phyloP scores from a whole-genome alignment of 2,113 vertebrate genomes.

The Leptobrachium ailaonicum region DNA sequence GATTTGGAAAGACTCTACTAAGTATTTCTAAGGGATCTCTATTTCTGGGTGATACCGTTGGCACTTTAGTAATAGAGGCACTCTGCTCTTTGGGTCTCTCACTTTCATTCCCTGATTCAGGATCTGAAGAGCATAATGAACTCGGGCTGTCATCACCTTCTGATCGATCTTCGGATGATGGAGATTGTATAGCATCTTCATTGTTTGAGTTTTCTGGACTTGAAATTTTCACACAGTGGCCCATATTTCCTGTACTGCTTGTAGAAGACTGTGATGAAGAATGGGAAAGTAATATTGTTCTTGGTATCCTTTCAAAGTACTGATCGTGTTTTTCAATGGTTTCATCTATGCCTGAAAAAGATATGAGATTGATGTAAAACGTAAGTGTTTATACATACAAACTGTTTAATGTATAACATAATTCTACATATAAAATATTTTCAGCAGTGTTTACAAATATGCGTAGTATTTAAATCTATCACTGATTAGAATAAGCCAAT shows the following conservation, averaged over 20 bases:
- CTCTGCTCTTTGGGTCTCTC: slow-evolving; percentile 70
- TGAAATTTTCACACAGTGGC: slow-evolving; percentile 46
- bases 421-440: no score
- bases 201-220: slow-evolving; percentile 52
- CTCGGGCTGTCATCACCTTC: slow-evolving; percentile 71
- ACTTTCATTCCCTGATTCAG: slow-evolving; percentile 80
- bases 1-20: slow-evolving; percentile 79
- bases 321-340: slow-evolving; percentile 65
- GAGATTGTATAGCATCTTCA: slow-evolving; percentile 54
- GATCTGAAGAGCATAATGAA: slow-evolving; percentile 72
- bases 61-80: slow-evolving; percentile 34
- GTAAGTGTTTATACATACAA: no score
- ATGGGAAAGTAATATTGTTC: slow-evolving; percentile 56
- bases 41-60: slow-evolving; percentile 52
- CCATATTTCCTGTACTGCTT: slow-evolving; percentile 52
- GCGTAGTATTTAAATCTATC: no score
- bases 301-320: slow-evolving; percentile 66
- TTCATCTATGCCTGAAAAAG: slow-evolving; percentile 67
- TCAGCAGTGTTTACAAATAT: no score
- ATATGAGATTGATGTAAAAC: slow-evolving; percentile 20
- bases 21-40: slow-evolving; percentile 80
- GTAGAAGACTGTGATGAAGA: slow-evolving; percentile 53
- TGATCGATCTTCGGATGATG: slow-evolving; percentile 65
- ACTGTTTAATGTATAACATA: no score
- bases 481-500: no score